phyloP scores from a whole-genome alignment of 2,888 invertebrate genomes.

The Fragum whitleyi region DNA sequence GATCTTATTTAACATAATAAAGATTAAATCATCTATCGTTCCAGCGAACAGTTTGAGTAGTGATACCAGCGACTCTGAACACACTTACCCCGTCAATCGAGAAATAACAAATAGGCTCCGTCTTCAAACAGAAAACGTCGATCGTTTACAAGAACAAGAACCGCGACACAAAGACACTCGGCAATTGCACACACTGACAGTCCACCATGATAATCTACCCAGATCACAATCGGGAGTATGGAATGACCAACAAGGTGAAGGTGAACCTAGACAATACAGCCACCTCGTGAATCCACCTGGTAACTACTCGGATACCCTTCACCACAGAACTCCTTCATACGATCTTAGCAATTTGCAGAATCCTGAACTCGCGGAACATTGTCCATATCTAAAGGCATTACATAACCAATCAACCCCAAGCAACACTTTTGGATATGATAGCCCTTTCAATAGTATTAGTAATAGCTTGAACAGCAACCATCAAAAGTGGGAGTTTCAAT shows the following conservation, averaged over 20 bases:
- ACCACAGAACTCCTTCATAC: background rate
- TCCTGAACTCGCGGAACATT: background rate
- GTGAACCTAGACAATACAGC: background rate
- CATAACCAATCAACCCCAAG: background rate
- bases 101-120: background rate
- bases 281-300: background rate
- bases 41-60: conserved; percentile 3
- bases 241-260: background rate
- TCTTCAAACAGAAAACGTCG: background rate
- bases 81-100: background rate
- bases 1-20: too few relatives aligned
- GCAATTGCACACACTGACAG: background rate
- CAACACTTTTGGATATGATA: background rate
- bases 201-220: background rate
- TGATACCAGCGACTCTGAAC: background rate
- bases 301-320: background rate
- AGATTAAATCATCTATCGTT: background rate
- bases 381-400: background rate
- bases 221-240: background rate
- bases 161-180: background rate
- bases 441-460: background rate
- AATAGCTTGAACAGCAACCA: background rate
- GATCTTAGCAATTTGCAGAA: background rate
- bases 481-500: background rate
- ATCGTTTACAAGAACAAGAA: background rate